Evolutionary conservation across 2,113 vertebrate species (phyloP).

Genomic region (Xerus inauris): DNA sequence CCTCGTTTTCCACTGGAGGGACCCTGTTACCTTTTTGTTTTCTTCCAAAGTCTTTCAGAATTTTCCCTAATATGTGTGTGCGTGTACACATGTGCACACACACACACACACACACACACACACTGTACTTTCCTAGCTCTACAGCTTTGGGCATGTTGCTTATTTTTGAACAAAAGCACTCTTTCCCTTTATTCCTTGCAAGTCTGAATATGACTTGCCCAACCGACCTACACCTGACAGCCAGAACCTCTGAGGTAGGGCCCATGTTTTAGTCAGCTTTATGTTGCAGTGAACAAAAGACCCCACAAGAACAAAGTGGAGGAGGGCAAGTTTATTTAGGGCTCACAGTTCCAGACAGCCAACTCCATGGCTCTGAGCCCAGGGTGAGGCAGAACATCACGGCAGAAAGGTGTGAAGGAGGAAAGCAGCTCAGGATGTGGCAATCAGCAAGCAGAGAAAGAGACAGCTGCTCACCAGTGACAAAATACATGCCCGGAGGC

Average conservation of each 20-base stretch:
- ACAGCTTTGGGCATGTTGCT: neutral
- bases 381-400: no score
- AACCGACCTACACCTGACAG: neutral
- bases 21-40: neutral
- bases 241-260: neutral
- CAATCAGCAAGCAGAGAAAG: no score
- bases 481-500: no score
- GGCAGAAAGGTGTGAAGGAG: no score
- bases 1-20: neutral
- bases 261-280: no score
- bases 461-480: no score
- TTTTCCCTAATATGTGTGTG: neutral
- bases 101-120: accelerated
- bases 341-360: no score
- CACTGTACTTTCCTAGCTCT: neutral
- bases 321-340: no score
- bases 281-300: no score
- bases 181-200: neutral
- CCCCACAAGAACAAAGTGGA: no score
- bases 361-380: no score
- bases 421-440: no score
- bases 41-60: neutral
- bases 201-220: neutral
- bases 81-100: neutral
- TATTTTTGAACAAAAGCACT: neutral